phyloP scores from a whole-genome alignment of 2,797 vertebrate species.

The Acipenser ruthenus region DNA sequence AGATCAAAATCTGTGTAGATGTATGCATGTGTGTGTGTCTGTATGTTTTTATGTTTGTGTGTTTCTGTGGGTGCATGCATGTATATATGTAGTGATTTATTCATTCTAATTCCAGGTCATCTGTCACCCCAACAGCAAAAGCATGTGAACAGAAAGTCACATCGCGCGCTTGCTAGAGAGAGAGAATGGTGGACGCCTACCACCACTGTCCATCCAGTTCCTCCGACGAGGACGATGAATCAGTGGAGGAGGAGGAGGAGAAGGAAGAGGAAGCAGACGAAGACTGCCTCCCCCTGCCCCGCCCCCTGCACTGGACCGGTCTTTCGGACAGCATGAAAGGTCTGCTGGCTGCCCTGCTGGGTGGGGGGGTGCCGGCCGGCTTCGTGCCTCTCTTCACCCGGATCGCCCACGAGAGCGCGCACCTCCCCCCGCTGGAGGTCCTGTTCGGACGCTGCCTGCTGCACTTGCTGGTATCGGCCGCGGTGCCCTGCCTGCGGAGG shows the following conservation, averaged over 20 bases:
- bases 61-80: background rate
- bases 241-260: background rate
- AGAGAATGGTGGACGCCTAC: background rate
- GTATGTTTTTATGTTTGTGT: background rate
- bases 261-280: background rate
- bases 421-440: conserved; percentile 35
- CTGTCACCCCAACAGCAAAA: no score
- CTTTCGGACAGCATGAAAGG: conserved; percentile 32
- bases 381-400: conserved; percentile 38
- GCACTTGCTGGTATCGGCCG: conserved; percentile 31
- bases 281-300: background rate
- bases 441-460: conserved; percentile 34
- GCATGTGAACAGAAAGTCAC: no score
- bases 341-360: conserved; percentile 28
- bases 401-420: conserved; percentile 36
- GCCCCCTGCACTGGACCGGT: conserved; percentile 17
- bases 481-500: conserved; percentile 17
- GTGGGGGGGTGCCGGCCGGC: conserved; percentile 28
- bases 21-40: background rate
- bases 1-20: background rate
- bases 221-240: background rate
- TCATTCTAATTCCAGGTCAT: no score
- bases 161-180: no score
- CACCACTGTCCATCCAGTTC: background rate
- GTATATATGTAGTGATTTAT: background rate